Percentiles rank a stretch among this genome's conserved stretches.
These are phyloP conservation scores for Spongilla lacustris DNA, from an alignment of 37 sponge, comb jelly and placozoan species.

Conservation along the genomic window DNA sequence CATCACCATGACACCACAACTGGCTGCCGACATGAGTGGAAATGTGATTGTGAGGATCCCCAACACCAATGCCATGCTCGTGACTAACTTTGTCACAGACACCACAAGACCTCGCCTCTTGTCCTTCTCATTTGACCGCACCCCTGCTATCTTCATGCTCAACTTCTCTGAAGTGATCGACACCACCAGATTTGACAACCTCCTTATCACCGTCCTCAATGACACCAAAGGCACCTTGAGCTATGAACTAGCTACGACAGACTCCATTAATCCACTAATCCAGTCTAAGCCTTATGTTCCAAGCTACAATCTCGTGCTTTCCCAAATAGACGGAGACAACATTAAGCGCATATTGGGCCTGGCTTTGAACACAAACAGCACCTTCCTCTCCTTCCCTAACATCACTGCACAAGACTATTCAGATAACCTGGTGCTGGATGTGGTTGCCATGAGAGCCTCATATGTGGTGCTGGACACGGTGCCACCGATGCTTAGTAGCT, in stretches of 20 bases:
- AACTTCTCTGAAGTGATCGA: slow-evolving; percentile 91
- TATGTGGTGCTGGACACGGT: slow-evolving; percentile 47
- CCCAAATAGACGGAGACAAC: slow-evolving; percentile 51
- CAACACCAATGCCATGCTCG: slow-evolving; percentile 9
- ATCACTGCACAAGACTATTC: slow-evolving; percentile 60
- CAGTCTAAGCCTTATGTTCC: slow-evolving; percentile 45
- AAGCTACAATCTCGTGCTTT: slow-evolving; percentile 59
- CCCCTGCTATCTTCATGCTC: slow-evolving; percentile 62
- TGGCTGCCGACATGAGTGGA: slow-evolving; percentile 51
- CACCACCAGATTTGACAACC: slow-evolving; percentile 64
- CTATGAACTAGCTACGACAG: slow-evolving; percentile 49
- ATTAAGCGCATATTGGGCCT: slow-evolving; percentile 78
- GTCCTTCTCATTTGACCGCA: slow-evolving; percentile 81
- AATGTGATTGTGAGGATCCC: slow-evolving; percentile 46
- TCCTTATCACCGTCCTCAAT: slow-evolving; percentile 70
- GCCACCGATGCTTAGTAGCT: slow-evolving; percentile 55
- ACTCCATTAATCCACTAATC: slow-evolving; percentile 15
- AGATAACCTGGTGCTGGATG: slow-evolving; percentile 19
- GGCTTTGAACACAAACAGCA: slow-evolving; percentile 56
- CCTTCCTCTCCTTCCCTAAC: slow-evolving; percentile 67
- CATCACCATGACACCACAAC: slow-evolving; percentile 36
- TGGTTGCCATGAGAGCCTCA: slow-evolving; percentile 38
- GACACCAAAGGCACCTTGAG: slow-evolving; percentile 22
- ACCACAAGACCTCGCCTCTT: slow-evolving; percentile 65
- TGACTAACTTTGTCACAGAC: slow-evolving; percentile 60